Evolutionary conservation across 2,888 invertebrate species (phyloP).

Genomic region (Erebia aethiops): DNA sequence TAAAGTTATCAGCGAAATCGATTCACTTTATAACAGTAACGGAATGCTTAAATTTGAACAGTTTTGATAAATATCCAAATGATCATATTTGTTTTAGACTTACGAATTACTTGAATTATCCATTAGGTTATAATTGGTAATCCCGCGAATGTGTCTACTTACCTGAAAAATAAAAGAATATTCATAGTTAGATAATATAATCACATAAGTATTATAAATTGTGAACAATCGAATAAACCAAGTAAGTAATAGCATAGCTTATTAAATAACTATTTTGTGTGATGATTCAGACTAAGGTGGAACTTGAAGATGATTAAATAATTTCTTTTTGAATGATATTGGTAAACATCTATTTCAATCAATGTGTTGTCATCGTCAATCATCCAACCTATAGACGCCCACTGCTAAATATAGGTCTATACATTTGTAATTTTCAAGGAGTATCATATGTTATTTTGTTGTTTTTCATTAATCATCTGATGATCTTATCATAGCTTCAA

Average conservation of each 20-base stretch:
- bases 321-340: too few relatives aligned
- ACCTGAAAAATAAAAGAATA: constrained; percentile 53
- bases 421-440: too few relatives aligned
- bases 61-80: background rate
- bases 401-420: too few relatives aligned
- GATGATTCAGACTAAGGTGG: too few relatives aligned
- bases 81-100: background rate
- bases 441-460: background rate
- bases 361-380: too few relatives aligned
- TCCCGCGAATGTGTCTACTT: constrained; percentile 40
- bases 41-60: background rate
- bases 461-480: background rate
- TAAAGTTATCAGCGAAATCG: constrained; percentile 23
- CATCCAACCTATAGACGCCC: too few relatives aligned
- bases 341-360: too few relatives aligned
- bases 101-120: constrained; percentile 11
- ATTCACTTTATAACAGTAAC: background rate
- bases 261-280: too few relatives aligned
- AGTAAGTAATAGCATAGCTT: too few relatives aligned
- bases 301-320: too few relatives aligned
- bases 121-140: background rate
- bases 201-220: background rate
- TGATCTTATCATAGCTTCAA: background rate
- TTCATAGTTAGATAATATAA: constrained; percentile 16
- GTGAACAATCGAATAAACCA: too few relatives aligned